Evolutionary conservation across 2,888 invertebrate genomes (phyloP), one percentile per base, ranked within the genome.

Genomic region (Zelleria hepariella): DNA sequence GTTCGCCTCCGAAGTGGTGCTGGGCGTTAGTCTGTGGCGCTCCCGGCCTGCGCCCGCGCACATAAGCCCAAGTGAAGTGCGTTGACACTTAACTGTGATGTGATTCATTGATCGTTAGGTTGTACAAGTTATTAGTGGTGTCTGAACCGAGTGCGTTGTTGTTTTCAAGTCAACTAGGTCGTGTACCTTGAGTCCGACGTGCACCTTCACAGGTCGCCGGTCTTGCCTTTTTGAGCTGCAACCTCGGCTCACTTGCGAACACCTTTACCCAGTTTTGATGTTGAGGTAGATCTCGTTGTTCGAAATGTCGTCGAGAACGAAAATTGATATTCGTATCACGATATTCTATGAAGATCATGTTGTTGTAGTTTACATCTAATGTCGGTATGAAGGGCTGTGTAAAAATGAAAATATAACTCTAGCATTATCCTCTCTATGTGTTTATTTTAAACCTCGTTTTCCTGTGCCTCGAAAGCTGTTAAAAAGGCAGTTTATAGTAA

Each of bases 271-370:
- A 85, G 79, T 84, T 86, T 79, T 67, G 68, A 74, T 67, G 68
- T 71, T 80, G 78, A 80, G 78, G 77, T 77, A 75, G 69, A 69
- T 69, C 66, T 65, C 62, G 64, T 68, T 69, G 64, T 60, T 62
- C 58, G 68, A 69, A 75, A 93, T 93, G 93, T 93, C 93, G 66
- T 92, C 91, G 67, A 90, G 90, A 64, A 86, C 88, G 62, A 92
- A 91, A 79, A 85, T 91, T 63, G 90, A 93, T 73, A 92, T 93
- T 75, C 88, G 93, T 67, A 92, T 93, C 67, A 93, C 93, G 15
- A 91, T 93, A 67, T 92, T 91, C 78, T 91, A 92, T 77, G 91
- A 92, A 69, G 90, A 92, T 72, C 90, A 91, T 70, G 90, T 92
- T 60, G 90, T 93, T 66, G 91, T 93, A 58, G 88, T 93, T 75